Evolutionary conservation across 2,797 vertebrate species (phyloP), one percentile per base, ranked within the genome.

Genomic region (Pelodytes ibericus): DNA sequence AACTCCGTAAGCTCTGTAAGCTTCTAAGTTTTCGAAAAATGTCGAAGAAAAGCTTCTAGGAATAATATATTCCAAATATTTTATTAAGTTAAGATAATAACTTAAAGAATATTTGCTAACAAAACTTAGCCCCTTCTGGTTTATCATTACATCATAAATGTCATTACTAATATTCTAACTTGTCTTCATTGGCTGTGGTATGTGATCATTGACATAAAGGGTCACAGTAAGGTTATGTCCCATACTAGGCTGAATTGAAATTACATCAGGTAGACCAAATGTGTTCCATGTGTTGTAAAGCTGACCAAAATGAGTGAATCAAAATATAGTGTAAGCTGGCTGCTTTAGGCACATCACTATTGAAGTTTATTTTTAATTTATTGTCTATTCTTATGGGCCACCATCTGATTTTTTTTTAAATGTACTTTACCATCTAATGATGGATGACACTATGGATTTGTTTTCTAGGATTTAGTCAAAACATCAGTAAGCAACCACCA

Each of bases 71-170:
- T 6, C 5, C 33, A 36, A 36, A 11, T 36, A 36, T 36, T 36
- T 36, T 11, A 36, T 36, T 36, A 36, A 36, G 33, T 11, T 6
- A 31, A 15, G 57, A 74, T 33, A 20, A 24, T 15, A 33, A 61
- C 39, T 30, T 20, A 44, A n/a, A 25, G 15, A 63, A 76, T 70
- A 75, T n/a, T 39, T 76, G 44, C 57, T 63, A 29, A 18, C 66
- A 63, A 62, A 70, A 41, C 44, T 76, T 9, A 62, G 25, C 16
- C 74, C 31, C 47, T 8, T 56, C 25, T 11, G 74, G 61, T 64
- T 71, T 77, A 67, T 77, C 49, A 77, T 77, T 77, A 71, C 31
- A 63, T 77, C 60, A 71, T 58, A 57, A 77, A 71, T 44, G 67
- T 49, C 36, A 56, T 58, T 27, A 39, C 53, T 77, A 77, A 71